Base-by-base conservation (phyloP, 2,113 vertebrate genomes). In the Agapornis roseicollis region DNA sequence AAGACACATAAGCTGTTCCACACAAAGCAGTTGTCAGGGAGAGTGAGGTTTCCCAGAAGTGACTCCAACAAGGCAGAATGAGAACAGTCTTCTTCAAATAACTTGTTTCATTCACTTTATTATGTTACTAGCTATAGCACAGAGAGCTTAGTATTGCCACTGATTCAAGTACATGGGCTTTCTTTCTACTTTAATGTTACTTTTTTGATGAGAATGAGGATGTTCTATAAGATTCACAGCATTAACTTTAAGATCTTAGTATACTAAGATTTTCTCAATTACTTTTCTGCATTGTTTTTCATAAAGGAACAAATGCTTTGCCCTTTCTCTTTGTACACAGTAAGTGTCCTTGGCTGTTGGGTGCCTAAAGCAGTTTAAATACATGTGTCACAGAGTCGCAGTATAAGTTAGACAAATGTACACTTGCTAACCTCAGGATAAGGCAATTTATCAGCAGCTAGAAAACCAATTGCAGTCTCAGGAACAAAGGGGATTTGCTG, bases 171-270 rank as follows among this genome's bases (percentile, higher is more conserved):
- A 55, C 46, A 22, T 0, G 3, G 35, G 19, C 27, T 86, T 78
- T 20, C 80, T 53, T 77, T 88, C 76, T 52, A 28, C 65, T 81
- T 93, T 81, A 25, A 11, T 2, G 35, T 35, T 76, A 74, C 56
- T 84, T 94, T 88, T 81, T 71, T n/a, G n/a, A n/a, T n/a, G n/a
- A n/a, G n/a, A 42, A 93, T 84, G n/a, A 93, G 22, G 17, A 74
- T 49, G 52, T 6, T 37, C 56, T 27, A 61, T 44, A 70, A 71
- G 55, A 55, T 60, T 39, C 80, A 86, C 20, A 74, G 68, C 13
- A 78, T 68, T 85, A 86, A 85, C 79, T 80, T 83, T n/a, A 88
- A 93, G n/a, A n/a, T n/a, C n/a, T n/a, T n/a, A n/a, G 74, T 88
- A 85, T 52, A 79, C 33, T 17, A 28, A 68, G 42, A 83, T 65